Evolutionary conservation across 2,113 vertebrate genomes (phyloP), one percentile per base, ranked within the genome.

Genomic region (Physeter macrocephalus): DNA sequence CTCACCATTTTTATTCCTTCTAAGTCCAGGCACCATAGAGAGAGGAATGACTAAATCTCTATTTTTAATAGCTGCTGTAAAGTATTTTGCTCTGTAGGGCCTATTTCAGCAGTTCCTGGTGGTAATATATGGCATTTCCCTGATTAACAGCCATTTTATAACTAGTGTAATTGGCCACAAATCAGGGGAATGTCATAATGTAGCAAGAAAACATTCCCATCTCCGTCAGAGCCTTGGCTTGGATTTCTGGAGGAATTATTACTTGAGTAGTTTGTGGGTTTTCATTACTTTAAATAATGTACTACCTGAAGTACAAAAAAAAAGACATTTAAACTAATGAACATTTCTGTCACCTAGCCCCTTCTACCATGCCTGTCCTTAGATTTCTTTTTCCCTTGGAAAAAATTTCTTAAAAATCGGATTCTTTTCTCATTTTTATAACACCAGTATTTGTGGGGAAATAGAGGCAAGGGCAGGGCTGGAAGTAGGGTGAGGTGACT

Each of bases 131-230:
- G 97, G 93, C 96, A 98, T 97, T 98, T 98, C 90, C 2, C 8
- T 98, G 98, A 99, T 98, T 98, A 99, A 99, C 96, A 98, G 92
- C 81, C 74, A 0, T 98, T 98, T 98, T 98, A 98, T 98, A 98
- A 98, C 98, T 95, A n/a, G 61, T 89, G 88, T 98, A 99, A 99
- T 98, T 98, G 98, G 97, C 97, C 92, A 98, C 97, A 99, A 98
- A 98, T 98, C 98, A 98, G 93, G 31, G 36, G 34, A 97, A 92
- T 97, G 96, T 95, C 97, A 98, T 98, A 98, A 98, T 59, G 84
- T 97, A 97, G 95, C 97, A 98, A 97, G 96, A 98, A 98, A 98
- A 98, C 92, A 98, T 94, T 98, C 97, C 87, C 93, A 98, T 96
- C 88, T 98, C 90, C 72, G 36, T 95, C 97, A 98, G 0, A 21